A percentile compares a stretch with the other conserved stretches of the same genome.
Evolutionary conservation across 2,113 vertebrate genomes (phyloP).

Genomic region (Miniopterus natalensis): DNA sequence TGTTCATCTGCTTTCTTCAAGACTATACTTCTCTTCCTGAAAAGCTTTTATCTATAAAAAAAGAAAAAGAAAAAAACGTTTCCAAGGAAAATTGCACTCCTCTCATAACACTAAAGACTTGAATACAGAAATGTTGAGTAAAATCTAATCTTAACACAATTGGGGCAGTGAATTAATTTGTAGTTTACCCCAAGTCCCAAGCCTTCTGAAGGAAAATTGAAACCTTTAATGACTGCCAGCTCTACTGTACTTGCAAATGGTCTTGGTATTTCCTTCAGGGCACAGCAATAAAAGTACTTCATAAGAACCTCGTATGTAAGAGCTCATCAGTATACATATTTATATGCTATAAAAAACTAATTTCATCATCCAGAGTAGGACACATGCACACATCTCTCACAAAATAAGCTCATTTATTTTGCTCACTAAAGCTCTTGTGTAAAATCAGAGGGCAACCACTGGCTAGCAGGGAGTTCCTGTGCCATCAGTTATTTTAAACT

Average conservation of each 20-base stretch:
- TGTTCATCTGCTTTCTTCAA: background rate
- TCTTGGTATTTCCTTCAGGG: conserved; percentile 67
- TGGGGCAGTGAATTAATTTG: conserved; percentile 53
- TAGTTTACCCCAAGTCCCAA: background rate
- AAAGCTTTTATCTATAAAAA: conserved; percentile 2
- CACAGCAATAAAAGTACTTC: conserved; percentile 52
- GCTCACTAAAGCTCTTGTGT: conserved; percentile 36
- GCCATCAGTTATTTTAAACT: conserved; percentile 30
- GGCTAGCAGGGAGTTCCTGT: conserved; percentile 4
- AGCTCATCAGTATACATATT: conserved; percentile 72
- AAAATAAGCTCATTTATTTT: conserved; percentile 68
- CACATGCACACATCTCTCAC: conserved; percentile 53
- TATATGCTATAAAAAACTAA: conserved; percentile 71
- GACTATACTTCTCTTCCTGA: background rate
- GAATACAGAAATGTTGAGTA: background rate
- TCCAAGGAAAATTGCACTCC: background rate
- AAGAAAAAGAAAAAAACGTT: background rate
- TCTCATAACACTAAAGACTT: background rate
- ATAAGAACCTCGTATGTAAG: conserved; percentile 22
- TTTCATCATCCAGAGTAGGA: conserved; percentile 50
- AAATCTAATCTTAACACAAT: conserved; percentile 60
- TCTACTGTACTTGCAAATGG: conserved; percentile 39
- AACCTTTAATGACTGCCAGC: background rate
- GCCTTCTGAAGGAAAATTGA: conserved; percentile 40
- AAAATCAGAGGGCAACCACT: conserved; percentile 14